Base-by-base conservation (phyloP, 1,140 invertebrate species). In the Telenomus remus region DNA sequence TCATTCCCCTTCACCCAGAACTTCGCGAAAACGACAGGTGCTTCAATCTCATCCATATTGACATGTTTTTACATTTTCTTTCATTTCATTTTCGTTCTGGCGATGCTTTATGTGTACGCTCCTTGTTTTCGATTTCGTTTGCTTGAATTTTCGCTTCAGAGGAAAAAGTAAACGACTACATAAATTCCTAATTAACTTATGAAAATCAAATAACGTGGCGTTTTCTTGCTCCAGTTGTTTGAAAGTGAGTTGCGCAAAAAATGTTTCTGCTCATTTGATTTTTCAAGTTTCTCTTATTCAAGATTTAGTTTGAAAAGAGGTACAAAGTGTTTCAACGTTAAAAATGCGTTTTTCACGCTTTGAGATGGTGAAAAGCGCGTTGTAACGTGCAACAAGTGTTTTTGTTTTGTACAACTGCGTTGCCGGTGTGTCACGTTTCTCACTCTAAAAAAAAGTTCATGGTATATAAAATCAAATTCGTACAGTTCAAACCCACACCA, bases 1-100 rank as follows among this genome's bases (percentile, higher is more conserved):
- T 75, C 94, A 95, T 86, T 93, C 94, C 7, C 95, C 95, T 2
- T 95, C 94, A 33, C 95, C 95, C 0, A 89, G 95, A 59, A 94
- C 94, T 13, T 93, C 91, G n/a, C 90, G 95, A 61, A 93, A 93
- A 84, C 89, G 94, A 89, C 94, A 92, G 91, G 93, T 93, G 76
- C 80, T 76, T 73, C 64, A 72, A 37, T 78, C 64, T 56, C n/a
- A 47, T 66, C 46, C 50, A 50, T 48, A 51, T 8, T 14, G 35
- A 50, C 50, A 56, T 13, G 12, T 55, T 27, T n/a, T 27, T 27
- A 27, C 19, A 27, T 27, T 27, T 27, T 27, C 13, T 69, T 66
- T 35, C 55, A 76, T 63, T 68, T 74, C 59, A 69, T 65, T 50
- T 12, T 48, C 14, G 37, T 53, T 46, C 61, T 50, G 12, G 14